A percentile compares a stretch with the other conserved stretches of the same genome.
phyloP scores from a whole-genome alignment of 2,113 vertebrate genomes.

The Daubentonia madagascariensis region DNA sequence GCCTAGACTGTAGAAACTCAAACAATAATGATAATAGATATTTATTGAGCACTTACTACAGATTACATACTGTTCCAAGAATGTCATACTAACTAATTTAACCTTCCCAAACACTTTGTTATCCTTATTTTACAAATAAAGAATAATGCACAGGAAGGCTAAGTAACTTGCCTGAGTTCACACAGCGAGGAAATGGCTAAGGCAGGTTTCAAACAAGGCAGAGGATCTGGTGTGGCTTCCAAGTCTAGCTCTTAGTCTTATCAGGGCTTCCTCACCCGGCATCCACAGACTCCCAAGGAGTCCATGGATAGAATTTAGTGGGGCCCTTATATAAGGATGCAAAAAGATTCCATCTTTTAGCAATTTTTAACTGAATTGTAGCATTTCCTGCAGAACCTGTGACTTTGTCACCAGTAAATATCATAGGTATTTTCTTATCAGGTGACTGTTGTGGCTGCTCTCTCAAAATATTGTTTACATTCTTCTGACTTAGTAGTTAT shows the following conservation, averaged over 20 bases:
- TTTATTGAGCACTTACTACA: not conserved
- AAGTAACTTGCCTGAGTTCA: not conserved
- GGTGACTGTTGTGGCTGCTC: not conserved
- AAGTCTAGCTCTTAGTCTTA: not conserved
- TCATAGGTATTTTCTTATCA: not conserved
- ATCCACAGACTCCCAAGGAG: not conserved
- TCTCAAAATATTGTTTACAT: not conserved
- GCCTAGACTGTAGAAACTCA: not conserved
- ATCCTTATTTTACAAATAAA: not conserved
- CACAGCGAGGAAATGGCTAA: not conserved
- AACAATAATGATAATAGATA: not conserved
- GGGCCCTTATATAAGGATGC: not conserved
- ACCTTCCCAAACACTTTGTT: not conserved
- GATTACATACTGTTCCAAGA: not conserved
- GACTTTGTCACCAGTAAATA: not conserved
- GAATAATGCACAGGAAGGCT: not conserved
- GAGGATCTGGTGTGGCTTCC: not conserved
- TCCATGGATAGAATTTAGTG: not conserved
- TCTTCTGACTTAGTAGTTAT: not conserved
- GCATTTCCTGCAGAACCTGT: not conserved
- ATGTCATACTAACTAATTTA: not conserved
- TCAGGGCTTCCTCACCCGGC: not conserved
- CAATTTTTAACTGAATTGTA: not conserved
- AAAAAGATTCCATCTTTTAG: not conserved
- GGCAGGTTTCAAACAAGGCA: not conserved